Conservation (phyloP, 2,797 vertebrate genomes). For the Cryptoprocta ferox region DNA sequence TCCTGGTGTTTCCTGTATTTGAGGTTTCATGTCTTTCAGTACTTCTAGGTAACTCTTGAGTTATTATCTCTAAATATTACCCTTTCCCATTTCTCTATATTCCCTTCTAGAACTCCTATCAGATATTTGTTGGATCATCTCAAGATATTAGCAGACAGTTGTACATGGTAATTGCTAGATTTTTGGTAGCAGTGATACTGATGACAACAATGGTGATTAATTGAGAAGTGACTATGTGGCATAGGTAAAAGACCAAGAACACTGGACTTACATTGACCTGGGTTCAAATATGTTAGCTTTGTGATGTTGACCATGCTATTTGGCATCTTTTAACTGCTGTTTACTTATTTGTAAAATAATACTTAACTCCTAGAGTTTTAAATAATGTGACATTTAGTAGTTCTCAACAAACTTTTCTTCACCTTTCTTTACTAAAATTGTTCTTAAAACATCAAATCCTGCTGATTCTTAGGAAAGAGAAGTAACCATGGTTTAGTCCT, state of each 20-base stretch:
- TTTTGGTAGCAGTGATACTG: not conserved
- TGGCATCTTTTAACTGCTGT: not conserved
- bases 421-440: not conserved
- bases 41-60: not conserved
- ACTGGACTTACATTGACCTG: not conserved
- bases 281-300: not conserved
- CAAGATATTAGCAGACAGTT: not conserved
- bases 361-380: not conserved
- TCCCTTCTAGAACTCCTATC: not conserved
- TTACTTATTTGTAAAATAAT: not conserved
- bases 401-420: constrained; percentile 8
- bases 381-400: not conserved
- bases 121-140: not conserved
- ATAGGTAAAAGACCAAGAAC: not conserved
- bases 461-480: not conserved
- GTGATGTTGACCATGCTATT: not conserved
- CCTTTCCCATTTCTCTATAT: not conserved
- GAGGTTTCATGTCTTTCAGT: not conserved
- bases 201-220: not conserved
- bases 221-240: not conserved
- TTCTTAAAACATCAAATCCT: not conserved
- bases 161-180: not conserved
- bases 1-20: not conserved
- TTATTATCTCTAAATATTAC: not conserved
- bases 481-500: not conserved